Base-by-base conservation (phyloP, 1,140 invertebrate species). In the Zaprionus nigranus region DNA sequence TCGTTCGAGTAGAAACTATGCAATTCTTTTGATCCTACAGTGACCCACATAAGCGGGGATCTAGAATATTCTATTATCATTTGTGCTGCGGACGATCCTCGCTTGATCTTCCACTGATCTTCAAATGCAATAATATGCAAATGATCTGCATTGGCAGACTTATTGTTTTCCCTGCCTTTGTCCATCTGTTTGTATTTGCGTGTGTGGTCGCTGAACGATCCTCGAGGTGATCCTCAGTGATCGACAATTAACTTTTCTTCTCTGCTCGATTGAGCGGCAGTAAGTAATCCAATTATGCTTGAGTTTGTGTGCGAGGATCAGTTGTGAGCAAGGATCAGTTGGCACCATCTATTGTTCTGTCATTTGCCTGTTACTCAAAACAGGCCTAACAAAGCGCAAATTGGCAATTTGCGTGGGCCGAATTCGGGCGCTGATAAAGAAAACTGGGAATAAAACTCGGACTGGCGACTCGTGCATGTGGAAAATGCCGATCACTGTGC, bases 321-420 rank as follows among this genome's bases (percentile, higher is more conserved):
- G 62, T 56, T n/a, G 38, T 5, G 17, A 17, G 62, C 38, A n/a
- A 81, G 84, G 78, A 79, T 88, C 85, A 83, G 58, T 79, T 81
- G 56, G 82, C 82, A 79, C 82, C 75, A 85, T 88, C 84, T 84
- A 74, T 90, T 90, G 85, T 90, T 68, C 54, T 24, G 5, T 56
- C 77, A 88, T 88, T 88, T 88, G 84, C 82, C 34, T 34, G 43
- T 30, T 51, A 72, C 15, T 13, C 20, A 54, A 5, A 54, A 54
- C n/a, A 20, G 30, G 69, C 58, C 83, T 24, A 87, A 87, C 83
- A 88, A 88, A 75, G 79, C 84, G 80, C 74, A 88, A 87, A 87
- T 87, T 87, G 84, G 20, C 80, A 78, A 87, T 88, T 88, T 88
- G 81, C 81, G 84, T 84, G 77, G 84, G 75, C 67, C 53, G 63